phyloP scores from a whole-genome alignment of 2,113 vertebrate genomes.

The Dipodomys stephensi region DNA sequence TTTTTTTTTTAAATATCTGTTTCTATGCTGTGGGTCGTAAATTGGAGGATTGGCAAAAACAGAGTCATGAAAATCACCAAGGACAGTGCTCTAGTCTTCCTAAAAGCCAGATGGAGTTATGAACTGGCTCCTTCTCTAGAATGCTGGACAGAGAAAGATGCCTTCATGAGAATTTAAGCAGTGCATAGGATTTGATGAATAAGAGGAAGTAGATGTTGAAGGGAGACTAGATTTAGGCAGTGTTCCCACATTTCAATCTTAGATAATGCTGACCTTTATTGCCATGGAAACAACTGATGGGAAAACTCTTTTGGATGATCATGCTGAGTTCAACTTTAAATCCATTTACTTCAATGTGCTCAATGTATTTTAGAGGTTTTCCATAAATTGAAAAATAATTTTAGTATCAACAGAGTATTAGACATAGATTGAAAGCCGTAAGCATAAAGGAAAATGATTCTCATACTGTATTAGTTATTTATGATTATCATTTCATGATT shows the following conservation, averaged over 20 bases:
- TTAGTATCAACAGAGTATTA: neutral
- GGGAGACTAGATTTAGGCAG: neutral
- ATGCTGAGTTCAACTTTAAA: neutral
- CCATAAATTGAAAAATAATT: neutral
- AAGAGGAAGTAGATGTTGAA: neutral
- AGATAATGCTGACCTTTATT: neutral
- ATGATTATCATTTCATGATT: neutral
- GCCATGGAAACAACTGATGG: neutral
- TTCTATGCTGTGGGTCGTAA: neutral
- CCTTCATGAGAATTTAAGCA: neutral
- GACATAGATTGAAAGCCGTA: neutral
- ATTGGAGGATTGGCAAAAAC: neutral
- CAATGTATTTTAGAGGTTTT: no score
- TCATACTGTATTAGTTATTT: neutral
- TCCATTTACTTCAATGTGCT: neutral
- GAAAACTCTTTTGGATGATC: neutral
- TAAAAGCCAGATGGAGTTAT: neutral
- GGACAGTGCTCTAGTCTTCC: neutral
- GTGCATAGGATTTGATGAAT: neutral
- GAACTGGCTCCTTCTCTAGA: neutral
- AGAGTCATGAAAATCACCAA: neutral
- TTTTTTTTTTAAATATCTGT: neutral
- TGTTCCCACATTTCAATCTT: neutral
- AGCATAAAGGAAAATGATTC: neutral
- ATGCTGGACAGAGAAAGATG: neutral